Evolutionary conservation across 2,888 invertebrate genomes (phyloP).

Genomic region (Blera fallax): DNA sequence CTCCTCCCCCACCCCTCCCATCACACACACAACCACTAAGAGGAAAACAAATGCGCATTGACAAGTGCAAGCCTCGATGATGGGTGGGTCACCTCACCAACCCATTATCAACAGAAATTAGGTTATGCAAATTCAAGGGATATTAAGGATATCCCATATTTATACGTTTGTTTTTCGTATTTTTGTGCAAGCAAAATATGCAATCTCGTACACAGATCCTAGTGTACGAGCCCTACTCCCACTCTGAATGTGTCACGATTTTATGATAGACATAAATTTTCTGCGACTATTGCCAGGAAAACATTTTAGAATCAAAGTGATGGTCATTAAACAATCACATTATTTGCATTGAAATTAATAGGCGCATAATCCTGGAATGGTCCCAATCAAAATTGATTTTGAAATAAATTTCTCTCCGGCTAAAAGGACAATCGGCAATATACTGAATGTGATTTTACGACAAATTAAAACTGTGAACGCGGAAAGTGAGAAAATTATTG

Average conservation of each 20-base stretch:
- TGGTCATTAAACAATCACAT: constrained; percentile 18
- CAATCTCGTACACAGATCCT: background rate
- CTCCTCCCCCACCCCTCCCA: background rate
- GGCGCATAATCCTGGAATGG: background rate
- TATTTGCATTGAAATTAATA: constrained; percentile 6
- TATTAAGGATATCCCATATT: constrained; percentile 9
- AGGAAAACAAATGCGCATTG: background rate
- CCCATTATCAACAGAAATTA: constrained; percentile 5
- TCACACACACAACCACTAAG: background rate
- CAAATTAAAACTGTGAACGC: background rate
- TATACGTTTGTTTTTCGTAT: background rate
- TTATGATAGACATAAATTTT: background rate
- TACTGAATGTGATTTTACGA: constrained; percentile 8
- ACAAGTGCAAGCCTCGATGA: background rate
- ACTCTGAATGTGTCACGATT: too few relatives aligned
- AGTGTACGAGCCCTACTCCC: background rate
- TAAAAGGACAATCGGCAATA: background rate
- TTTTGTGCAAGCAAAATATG: background rate
- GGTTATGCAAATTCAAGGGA: constrained; percentile 22
- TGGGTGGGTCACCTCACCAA: too few relatives aligned
- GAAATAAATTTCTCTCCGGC: background rate
- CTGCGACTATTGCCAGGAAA: background rate
- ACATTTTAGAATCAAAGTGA: constrained; percentile 4
- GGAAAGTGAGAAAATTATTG: background rate
- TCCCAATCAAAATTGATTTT: constrained; percentile 9